Evolutionary conservation across 2,888 invertebrate genomes (phyloP), one percentile per base, ranked within the genome.

Genomic region (Mimas tiliae): DNA sequence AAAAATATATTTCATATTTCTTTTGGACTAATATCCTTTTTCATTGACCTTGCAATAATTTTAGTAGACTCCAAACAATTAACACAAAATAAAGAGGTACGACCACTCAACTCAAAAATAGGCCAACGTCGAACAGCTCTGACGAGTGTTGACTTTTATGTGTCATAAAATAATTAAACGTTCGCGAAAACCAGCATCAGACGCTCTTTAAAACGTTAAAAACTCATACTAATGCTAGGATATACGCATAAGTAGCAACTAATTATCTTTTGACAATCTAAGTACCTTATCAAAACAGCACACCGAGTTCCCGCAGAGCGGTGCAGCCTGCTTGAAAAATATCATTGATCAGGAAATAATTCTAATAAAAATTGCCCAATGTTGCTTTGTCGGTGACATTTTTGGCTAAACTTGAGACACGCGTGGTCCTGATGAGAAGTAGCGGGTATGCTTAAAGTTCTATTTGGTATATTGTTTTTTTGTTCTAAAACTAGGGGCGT

Each of bases 211-310:
- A 42, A 42, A 42, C 42, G 42, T 8, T 48, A 48, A 7, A 50
- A 50, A 50, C 19, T 38, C 16, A 11, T 12, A 42, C 38, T 19
- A 42, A 58, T 12, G 7, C n/a, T n/a, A 42, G 11, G 12, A 58
- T n/a, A 58, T 58, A 58, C 19, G 42, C 12, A 19, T 42, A 42
- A n/a, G 42, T 12, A 58, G 42, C 38, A 12, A 38, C 14, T 33
- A 34, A 27, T 34, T 53, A 6, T 8, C 0, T 42, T 19, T 19
- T 19, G 16, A 6, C 58, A 42, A 58, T 6, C 58, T 58, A 58
- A 42, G 58, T 42, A 58, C 42, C 34, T 55, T 55, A 33, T 55
- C 34, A 16, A 16, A n/a, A 34, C 6, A 33, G 38, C 19, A 55
- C 55, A 19, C 16, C 38, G 16, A 11, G 38, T 58, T 42, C 21